A percentile compares a stretch with the other conserved stretches of the same genome.
phyloP scores from a whole-genome alignment of 1,140 invertebrate species.

The Macrotrachela quadricornifera region DNA sequence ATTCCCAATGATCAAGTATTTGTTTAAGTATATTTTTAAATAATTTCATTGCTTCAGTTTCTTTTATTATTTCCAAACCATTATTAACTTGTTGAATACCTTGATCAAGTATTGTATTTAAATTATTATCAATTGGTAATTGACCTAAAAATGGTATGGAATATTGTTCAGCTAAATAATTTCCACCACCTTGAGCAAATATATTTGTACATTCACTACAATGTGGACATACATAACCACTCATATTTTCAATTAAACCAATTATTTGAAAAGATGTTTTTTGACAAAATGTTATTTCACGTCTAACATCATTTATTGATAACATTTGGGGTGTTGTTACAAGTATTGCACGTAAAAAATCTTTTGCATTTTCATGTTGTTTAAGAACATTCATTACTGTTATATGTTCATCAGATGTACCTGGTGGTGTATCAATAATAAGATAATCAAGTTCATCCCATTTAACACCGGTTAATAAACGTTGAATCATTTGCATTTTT shows the following conservation, averaged over 20 bases:
- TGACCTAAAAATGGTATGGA: conserved; percentile 5
- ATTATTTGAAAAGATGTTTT: conserved; percentile 70
- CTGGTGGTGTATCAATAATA: conserved; percentile 83
- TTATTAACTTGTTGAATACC: too few relatives aligned
- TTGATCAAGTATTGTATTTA: too few relatives aligned
- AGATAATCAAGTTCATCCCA: conserved; percentile 80
- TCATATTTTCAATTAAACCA: conserved; percentile 88
- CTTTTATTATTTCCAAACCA: too few relatives aligned
- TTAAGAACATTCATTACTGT: conserved; percentile 68
- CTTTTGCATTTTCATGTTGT: conserved; percentile 48
- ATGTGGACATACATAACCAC: conserved; percentile 66
- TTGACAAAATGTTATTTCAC: conserved; percentile 82
- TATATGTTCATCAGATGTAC: conserved; percentile 89
- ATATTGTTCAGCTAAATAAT: conserved; percentile 2
- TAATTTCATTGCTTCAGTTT: too few relatives aligned
- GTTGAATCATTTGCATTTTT: conserved; percentile 76
- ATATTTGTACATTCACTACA: conserved; percentile 33
- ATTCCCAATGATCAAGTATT: too few relatives aligned
- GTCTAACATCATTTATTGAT: conserved; percentile 62
- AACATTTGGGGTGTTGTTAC: conserved; percentile 68
- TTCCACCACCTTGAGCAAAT: conserved; percentile 4
- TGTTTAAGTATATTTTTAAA: too few relatives aligned
- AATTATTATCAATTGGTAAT: background rate
- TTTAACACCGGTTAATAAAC: conserved; percentile 72
- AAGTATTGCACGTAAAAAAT: conserved; percentile 44